These are phyloP conservation scores for Triplophysa dalaica DNA, from an alignment of 2,113 vertebrate species.

Conservation along the genomic window DNA sequence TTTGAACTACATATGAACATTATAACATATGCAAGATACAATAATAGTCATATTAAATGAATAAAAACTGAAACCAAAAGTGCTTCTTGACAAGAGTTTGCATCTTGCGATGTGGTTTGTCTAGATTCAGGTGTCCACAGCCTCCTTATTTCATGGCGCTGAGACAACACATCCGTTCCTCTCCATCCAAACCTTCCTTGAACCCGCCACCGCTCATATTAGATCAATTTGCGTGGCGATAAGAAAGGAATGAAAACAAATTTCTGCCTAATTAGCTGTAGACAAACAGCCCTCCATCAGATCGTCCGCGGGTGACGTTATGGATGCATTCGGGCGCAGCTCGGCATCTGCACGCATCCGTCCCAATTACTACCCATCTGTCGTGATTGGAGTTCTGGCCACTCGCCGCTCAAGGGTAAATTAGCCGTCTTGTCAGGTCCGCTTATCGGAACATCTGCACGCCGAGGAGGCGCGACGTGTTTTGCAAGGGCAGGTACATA, in stretches of 20 bases:
- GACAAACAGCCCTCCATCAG: conserved; percentile 83
- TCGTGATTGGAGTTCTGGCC: conserved; percentile 69
- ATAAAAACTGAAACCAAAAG: too few species aligned
- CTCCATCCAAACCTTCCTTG: conserved; percentile 20
- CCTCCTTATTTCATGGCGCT: background rate
- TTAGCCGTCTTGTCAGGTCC: conserved; percentile 61
- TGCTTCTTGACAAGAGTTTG: too few species aligned
- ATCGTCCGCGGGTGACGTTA: conserved; percentile 80
- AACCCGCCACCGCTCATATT: conserved; percentile 62
- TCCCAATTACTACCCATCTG: conserved; percentile 86
- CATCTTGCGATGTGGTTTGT: too few species aligned
- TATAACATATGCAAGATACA: too few species aligned
- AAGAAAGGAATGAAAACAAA: conserved; percentile 84
- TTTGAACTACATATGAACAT: too few species aligned
- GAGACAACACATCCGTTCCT: background rate
- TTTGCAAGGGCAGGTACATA: conserved; percentile 51
- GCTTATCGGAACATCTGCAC: conserved; percentile 70
- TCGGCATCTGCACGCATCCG: conserved; percentile 84
- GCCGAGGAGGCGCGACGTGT: conserved; percentile 59
- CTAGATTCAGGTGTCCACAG: background rate
- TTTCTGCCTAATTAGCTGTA: conserved; percentile 91
- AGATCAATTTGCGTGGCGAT: conserved; percentile 70
- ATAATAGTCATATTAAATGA: too few species aligned
- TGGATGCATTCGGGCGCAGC: conserved; percentile 79
- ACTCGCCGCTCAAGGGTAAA: conserved; percentile 72